Percentiles rank a stretch among this genome's conserved stretches.
Evolutionary conservation across 2,888 invertebrate species (phyloP).

Genomic region (Dicranocentrus wangi): DNA sequence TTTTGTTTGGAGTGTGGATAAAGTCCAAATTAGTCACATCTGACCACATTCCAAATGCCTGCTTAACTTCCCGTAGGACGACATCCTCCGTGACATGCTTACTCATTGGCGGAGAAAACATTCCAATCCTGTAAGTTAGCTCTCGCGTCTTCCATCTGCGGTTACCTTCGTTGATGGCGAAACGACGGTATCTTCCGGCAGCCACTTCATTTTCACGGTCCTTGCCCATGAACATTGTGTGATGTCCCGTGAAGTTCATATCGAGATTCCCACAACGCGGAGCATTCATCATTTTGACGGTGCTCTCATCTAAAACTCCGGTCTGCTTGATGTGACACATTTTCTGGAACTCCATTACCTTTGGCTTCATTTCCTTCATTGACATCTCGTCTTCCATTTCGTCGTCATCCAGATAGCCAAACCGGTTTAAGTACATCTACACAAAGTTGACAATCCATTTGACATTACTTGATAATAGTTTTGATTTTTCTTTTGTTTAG

Average conservation of each 20-base stretch:
- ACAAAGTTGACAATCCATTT: neutral
- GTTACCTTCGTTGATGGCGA: conserved; percentile 31
- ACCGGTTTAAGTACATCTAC: conserved; percentile 68
- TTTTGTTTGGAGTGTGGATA: conserved; percentile 47
- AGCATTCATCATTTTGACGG: conserved; percentile 71
- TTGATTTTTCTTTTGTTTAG: too few species aligned
- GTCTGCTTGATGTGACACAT: conserved; percentile 68
- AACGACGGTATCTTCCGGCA: conserved; percentile 54
- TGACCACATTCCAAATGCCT: conserved; percentile 67
- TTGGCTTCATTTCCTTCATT: conserved; percentile 52
- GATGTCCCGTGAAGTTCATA: conserved; percentile 46
- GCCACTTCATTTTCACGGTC: neutral
- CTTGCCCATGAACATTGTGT: conserved; percentile 43
- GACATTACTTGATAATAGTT: too few species aligned
- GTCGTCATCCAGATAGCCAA: conserved; percentile 68
- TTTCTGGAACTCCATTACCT: conserved; percentile 68
- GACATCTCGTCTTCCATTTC: conserved; percentile 38
- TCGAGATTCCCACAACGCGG: conserved; percentile 71
- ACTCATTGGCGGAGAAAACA: conserved; percentile 58
- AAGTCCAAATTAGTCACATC: conserved; percentile 66
- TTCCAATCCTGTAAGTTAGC: conserved; percentile 65
- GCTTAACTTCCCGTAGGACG: conserved; percentile 53
- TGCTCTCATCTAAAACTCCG: conserved; percentile 67
- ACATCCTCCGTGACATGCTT: conserved; percentile 46
- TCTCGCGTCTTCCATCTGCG: conserved; percentile 62